Percentiles rank a stretch among this genome's conserved stretches.
Evolutionary conservation across 53 echinoderm and acorn worm genomes (phyloP).

Genomic region (Arbacia lixula): DNA sequence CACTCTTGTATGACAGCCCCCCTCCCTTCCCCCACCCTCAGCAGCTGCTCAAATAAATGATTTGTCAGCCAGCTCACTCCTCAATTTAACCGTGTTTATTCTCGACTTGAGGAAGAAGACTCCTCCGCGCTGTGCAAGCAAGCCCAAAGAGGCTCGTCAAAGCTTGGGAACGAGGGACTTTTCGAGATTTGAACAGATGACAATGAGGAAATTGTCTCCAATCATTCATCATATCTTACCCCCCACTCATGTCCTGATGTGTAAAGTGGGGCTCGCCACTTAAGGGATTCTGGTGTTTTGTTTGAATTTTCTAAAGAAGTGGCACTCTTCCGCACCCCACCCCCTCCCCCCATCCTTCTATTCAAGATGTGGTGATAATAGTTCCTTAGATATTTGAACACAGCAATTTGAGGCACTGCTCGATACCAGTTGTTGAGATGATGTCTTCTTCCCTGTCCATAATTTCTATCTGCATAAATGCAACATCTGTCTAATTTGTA

Average conservation of each 20-base stretch:
- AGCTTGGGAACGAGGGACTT: constrained; percentile 37
- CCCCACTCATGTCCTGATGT: not conserved
- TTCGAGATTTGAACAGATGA: constrained; percentile 51
- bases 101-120: not conserved
- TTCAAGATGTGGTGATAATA: no score
- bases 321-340: no score
- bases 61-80: constrained; percentile 47
- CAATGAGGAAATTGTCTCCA: constrained; percentile 45
- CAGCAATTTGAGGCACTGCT: no score
- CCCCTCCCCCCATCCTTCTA: no score
- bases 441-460: no score
- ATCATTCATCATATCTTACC: constrained; percentile 35
- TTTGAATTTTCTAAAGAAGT: no score
- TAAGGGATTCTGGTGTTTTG: no score
- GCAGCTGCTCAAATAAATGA: constrained; percentile 52
- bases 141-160: constrained; percentile 45
- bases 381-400: no score
- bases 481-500: no score
- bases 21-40: not conserved
- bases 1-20: not conserved
- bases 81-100: constrained; percentile 35
- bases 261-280: no score
- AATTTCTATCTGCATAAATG: no score
- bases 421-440: no score
- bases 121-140: constrained; percentile 22